phyloP scores from a whole-genome alignment of 2,113 vertebrate genomes.

The Uria aalge region DNA sequence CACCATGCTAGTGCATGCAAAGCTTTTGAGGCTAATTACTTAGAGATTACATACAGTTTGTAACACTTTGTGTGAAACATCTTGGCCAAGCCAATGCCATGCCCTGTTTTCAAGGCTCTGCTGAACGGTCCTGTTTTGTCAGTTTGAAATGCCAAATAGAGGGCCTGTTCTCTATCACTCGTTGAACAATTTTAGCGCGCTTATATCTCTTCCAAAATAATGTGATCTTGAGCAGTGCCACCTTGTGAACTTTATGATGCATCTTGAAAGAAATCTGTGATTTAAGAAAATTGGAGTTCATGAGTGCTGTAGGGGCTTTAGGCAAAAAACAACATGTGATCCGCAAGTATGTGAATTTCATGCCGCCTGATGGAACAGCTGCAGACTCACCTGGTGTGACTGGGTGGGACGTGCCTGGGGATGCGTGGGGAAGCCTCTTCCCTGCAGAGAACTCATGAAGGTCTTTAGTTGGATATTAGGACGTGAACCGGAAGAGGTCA shows the following conservation, averaged over 20 bases:
- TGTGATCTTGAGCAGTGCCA: not conserved
- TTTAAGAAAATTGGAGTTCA: not conserved
- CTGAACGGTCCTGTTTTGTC: not conserved
- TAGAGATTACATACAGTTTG: not conserved
- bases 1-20: no score
- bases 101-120: not conserved
- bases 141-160: not conserved
- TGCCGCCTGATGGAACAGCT: not conserved
- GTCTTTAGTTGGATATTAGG: not conserved
- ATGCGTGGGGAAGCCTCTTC: not conserved
- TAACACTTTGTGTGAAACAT: not conserved
- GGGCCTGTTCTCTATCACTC: not conserved
- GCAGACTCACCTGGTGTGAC: not conserved
- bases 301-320: not conserved
- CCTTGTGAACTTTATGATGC: not conserved
- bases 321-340: fast-evolving
- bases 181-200: not conserved
- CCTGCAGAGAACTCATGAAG: not conserved
- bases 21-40: not conserved
- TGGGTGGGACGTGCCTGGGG: not conserved
- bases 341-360: fast-evolving
- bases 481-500: not conserved
- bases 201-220: fast-evolving
- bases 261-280: not conserved
- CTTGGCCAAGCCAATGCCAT: not conserved